Conservation (phyloP, 2,113 vertebrate genomes). For the Dissostichus mawsoni region DNA sequence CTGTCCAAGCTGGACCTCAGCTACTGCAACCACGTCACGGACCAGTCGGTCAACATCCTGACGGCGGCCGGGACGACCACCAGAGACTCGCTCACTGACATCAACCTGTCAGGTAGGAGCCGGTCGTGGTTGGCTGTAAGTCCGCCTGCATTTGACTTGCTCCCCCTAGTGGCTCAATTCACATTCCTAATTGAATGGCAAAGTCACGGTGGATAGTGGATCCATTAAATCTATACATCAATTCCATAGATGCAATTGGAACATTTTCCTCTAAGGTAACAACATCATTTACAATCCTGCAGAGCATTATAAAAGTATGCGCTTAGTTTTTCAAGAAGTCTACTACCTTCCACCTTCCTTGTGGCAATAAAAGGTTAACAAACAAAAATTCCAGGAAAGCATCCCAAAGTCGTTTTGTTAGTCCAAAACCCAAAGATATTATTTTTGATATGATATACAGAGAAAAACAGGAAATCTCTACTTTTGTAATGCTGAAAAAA, state of each 20-base stretch:
- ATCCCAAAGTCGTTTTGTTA: too few species aligned
- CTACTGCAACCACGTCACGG: conserved; percentile 97
- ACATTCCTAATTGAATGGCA: not conserved
- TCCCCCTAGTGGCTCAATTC: not conserved
- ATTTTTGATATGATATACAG: too few species aligned
- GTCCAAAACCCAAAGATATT: too few species aligned
- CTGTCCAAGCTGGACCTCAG: conserved; percentile 94
- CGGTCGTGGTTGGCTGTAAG: conserved; percentile 21
- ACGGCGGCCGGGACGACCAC: conserved; percentile 95
- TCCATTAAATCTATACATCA: not conserved
- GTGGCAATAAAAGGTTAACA: too few species aligned
- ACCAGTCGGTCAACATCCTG: conserved; percentile 97
- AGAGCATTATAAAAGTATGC: not conserved
- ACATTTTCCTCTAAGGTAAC: not conserved
- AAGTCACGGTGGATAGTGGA: not conserved
- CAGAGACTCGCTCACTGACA: conserved; percentile 93
- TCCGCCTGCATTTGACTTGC: conserved; percentile 17
- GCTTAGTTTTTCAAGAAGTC: not conserved
- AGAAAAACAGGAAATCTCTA: too few species aligned
- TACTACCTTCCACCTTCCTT: too few species aligned
- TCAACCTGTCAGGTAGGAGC: conserved; percentile 91
- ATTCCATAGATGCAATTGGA: not conserved
- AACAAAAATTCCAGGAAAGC: too few species aligned
- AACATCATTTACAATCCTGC: not conserved
- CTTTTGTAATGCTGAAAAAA: too few species aligned